Percentiles rank a stretch among this genome's conserved stretches.
phyloP scores from a whole-genome alignment of 2,888 invertebrate genomes.

The Drosophila borealis region DNA sequence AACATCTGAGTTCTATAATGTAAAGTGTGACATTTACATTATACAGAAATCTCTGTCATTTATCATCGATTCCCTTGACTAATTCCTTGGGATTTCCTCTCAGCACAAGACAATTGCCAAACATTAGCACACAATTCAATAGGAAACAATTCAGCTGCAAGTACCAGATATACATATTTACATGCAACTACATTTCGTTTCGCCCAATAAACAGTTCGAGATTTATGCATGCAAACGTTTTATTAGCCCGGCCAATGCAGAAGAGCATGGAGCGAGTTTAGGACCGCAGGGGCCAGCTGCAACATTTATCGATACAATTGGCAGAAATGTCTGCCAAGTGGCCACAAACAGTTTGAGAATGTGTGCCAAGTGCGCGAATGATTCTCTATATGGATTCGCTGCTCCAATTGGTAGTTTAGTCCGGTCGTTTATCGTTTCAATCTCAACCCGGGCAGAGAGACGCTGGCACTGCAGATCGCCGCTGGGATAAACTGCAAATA shows the following conservation, averaged over 20 bases:
- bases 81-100: conserved; percentile 19
- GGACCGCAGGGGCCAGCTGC: conserved; percentile 40
- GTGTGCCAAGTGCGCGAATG: conserved; percentile 59
- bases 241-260: conserved; percentile 39
- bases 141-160: conserved; percentile 31
- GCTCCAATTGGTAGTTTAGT: conserved; percentile 48
- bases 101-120: conserved; percentile 27
- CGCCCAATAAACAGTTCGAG: conserved; percentile 55
- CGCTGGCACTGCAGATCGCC: conserved; percentile 12
- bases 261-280: not conserved
- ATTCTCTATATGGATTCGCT: conserved; percentile 19
- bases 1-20: not conserved
- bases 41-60: not conserved
- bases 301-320: conserved; percentile 67
- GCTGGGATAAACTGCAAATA: conserved; percentile 26
- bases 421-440: conserved; percentile 54
- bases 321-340: conserved; percentile 55
- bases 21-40: no score
- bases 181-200: conserved; percentile 25
- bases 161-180: conserved; percentile 24
- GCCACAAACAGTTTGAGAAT: conserved; percentile 50
- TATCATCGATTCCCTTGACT: conserved; percentile 17
- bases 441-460: conserved; percentile 27
- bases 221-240: conserved; percentile 66
- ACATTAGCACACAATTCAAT: conserved; percentile 50